Conservation (phyloP, 2,888 invertebrate species). For the Drosophila testacea region DNA sequence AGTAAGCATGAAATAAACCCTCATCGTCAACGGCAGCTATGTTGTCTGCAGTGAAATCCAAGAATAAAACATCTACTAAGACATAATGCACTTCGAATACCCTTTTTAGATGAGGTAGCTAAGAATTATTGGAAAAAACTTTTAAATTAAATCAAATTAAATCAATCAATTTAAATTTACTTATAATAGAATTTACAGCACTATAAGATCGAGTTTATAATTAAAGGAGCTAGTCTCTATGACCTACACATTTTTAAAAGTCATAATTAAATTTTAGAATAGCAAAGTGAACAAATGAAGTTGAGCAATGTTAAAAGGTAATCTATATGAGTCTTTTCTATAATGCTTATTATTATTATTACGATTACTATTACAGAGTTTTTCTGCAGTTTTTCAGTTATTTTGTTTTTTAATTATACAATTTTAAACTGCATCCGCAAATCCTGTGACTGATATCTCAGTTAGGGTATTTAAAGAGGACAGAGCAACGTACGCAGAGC, state of each 20-base stretch:
- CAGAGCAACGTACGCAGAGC: constrained; percentile 61
- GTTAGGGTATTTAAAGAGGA: constrained; percentile 35
- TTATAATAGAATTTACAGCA: no score
- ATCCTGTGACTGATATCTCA: background rate
- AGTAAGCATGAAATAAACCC: constrained; percentile 80
- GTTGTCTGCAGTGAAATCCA: constrained; percentile 64
- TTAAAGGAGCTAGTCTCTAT: no score
- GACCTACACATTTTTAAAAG: no score
- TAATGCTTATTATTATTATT: no score
- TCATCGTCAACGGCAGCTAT: constrained; percentile 58
- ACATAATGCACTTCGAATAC: constrained; percentile 28
- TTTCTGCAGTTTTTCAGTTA: no score
- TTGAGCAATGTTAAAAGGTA: no score
- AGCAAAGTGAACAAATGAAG: no score
- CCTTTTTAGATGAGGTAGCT: constrained; percentile 10
- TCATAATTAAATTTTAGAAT: no score
- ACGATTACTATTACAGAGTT: no score
- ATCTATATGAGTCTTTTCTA: no score
- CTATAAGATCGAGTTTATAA: no score
- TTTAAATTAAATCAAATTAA: background rate
- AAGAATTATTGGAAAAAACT: background rate
- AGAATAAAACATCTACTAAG: background rate
- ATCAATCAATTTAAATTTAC: background rate
- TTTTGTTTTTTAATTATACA: no score
- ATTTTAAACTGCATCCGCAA: background rate